These are phyloP conservation scores for Pelochelys cantorii DNA, from an alignment of 2,797 vertebrate genomes.

Conservation along the genomic window DNA sequence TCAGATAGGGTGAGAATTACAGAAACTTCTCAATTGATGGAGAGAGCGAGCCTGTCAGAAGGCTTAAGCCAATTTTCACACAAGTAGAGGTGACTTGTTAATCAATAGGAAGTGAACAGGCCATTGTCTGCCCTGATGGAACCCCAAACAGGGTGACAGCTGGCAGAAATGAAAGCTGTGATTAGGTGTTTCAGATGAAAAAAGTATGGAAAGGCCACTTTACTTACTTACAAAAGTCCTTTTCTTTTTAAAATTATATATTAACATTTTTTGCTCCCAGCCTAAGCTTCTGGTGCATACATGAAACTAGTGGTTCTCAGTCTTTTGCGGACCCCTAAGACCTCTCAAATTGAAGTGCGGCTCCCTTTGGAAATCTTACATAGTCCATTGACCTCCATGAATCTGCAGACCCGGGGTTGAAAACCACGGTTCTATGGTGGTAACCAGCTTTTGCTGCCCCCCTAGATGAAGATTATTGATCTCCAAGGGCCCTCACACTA, in stretches of 20 bases:
- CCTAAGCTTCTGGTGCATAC: neutral
- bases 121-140: neutral
- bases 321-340: neutral
- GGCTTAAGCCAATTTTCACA: fast-evolving
- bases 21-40: neutral
- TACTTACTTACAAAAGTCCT: neutral
- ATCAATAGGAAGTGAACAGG: fast-evolving
- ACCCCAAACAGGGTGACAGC: neutral
- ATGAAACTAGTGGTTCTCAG: neutral
- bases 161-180: neutral
- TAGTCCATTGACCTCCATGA: neutral
- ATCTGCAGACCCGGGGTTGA: neutral
- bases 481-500: too few relatives aligned
- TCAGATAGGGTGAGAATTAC: neutral
- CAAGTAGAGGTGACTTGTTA: neutral
- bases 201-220: neutral
- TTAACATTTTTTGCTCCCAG: neutral
- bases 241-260: neutral
- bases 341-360: neutral
- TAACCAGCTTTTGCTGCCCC: too few relatives aligned
- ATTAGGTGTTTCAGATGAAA: neutral
- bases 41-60: neutral
- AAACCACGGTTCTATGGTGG: neutral
- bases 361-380: neutral
- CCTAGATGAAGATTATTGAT: too few relatives aligned